Percentiles rank a stretch among this genome's conserved stretches.
phyloP scores from a whole-genome alignment of 2,797 vertebrate species.

The Lophotriccus pileatus region DNA sequence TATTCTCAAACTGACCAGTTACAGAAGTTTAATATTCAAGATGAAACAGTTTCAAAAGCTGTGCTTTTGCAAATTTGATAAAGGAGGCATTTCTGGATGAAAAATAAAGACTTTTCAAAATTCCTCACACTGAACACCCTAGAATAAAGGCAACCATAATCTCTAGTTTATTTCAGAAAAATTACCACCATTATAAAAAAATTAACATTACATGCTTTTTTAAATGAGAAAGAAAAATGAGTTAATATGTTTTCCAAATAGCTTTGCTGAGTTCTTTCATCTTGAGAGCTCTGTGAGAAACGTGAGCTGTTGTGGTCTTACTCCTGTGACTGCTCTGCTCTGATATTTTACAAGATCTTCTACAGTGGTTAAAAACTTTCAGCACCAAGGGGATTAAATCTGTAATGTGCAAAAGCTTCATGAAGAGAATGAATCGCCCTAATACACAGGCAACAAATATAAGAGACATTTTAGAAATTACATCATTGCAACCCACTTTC shows the following conservation, averaged over 20 bases:
- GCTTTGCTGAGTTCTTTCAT: neutral
- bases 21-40: neutral
- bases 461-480: neutral
- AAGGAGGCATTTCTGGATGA: neutral
- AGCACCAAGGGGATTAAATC: neutral
- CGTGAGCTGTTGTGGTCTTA: rapidly evolving
- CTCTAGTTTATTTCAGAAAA: neutral
- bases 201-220: neutral
- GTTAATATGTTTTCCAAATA: neutral
- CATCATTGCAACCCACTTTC: neutral
- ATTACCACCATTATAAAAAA: neutral
- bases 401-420: neutral
- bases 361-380: neutral
- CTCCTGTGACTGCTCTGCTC: neutral
- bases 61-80: neutral
- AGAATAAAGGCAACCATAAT: neutral
- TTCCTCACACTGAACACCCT: neutral
- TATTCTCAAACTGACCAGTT: neutral
- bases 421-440: neutral
- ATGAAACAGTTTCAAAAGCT: neutral
- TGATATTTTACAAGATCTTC: neutral
- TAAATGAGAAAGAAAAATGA: neutral
- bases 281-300: neutral
- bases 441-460: neutral
- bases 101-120: neutral